A percentile compares a stretch with the other conserved stretches of the same genome.
Evolutionary conservation across 2,888 invertebrate species (phyloP).

Genomic region (Pammene fasciana): DNA sequence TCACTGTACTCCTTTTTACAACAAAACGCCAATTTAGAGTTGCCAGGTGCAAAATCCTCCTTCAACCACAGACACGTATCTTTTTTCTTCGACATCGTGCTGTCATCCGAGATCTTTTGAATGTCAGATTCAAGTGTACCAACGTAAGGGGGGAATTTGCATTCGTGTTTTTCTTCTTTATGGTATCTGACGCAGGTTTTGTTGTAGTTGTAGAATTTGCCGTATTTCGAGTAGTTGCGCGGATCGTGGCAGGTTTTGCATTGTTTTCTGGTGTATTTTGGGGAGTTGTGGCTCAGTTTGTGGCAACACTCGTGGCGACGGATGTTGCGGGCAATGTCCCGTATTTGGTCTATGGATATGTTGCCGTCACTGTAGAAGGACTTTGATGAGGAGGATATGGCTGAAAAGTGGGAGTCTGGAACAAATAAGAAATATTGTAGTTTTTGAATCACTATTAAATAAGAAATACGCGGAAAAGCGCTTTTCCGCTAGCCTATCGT

Average conservation of each 20-base stretch:
- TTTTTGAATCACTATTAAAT: too few species aligned
- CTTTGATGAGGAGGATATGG: conserved; percentile 78
- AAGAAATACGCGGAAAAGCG: too few species aligned
- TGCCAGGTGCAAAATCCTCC: conserved; percentile 69
- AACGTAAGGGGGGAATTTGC: conserved; percentile 55
- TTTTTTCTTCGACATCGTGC: conserved; percentile 64
- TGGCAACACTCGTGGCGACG: conserved; percentile 89
- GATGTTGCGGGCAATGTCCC: conserved; percentile 91
- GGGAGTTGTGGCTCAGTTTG: conserved; percentile 77
- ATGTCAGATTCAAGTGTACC: conserved; percentile 50
- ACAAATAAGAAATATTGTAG: conserved; percentile 36
- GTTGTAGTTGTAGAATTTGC: conserved; percentile 78
- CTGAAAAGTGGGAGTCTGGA: conserved; percentile 75
- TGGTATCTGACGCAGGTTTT: conserved; percentile 73
- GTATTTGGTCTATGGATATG: conserved; percentile 85
- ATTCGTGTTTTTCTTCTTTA: conserved; percentile 63
- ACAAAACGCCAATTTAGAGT: conserved; percentile 66
- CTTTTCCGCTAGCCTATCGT: too few species aligned
- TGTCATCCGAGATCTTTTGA: conserved; percentile 59
- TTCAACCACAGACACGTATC: conserved; percentile 74
- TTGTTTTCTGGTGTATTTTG: conserved; percentile 76
- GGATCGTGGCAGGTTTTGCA: conserved; percentile 74
- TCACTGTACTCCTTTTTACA: conserved; percentile 69
- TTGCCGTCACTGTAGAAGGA: conserved; percentile 83
- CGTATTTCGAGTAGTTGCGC: conserved; percentile 65